Conservation (phyloP, 2,113 vertebrate genomes). For the Herpetotheres cachinnans region DNA sequence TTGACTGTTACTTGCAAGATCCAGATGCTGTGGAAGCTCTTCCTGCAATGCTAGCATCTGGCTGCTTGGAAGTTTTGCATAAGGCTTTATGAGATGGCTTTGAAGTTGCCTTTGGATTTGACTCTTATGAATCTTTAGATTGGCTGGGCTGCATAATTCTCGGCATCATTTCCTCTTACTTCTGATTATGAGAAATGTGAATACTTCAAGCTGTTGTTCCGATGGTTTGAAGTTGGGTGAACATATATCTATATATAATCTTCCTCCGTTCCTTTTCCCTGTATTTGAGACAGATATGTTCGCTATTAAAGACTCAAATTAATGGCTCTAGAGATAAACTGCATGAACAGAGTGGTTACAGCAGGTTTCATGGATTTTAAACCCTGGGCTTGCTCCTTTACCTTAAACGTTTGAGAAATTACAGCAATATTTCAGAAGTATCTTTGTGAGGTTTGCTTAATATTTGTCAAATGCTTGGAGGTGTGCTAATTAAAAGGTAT, state of each 20-base stretch:
- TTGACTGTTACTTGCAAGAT: neutral
- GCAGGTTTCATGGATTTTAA: neutral
- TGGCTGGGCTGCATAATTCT: neutral
- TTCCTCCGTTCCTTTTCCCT: neutral
- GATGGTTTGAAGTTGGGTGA: neutral
- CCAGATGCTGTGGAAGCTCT: slow-evolving; percentile 32
- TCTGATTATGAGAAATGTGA: slow-evolving; percentile 20
- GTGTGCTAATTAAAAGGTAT: neutral
- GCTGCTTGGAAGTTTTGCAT: neutral
- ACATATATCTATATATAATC: accelerated
- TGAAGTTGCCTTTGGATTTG: slow-evolving; percentile 52
- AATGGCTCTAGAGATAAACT: neutral
- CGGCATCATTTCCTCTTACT: slow-evolving; percentile 29
- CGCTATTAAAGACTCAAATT: neutral
- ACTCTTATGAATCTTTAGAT: neutral
- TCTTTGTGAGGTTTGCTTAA: neutral
- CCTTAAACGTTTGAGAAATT: neutral
- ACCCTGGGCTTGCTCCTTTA: neutral
- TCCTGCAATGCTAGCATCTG: slow-evolving; percentile 13
- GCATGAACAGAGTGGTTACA: neutral
- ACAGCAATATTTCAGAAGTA: neutral
- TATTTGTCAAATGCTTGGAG: neutral
- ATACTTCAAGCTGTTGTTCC: slow-evolving; percentile 45
- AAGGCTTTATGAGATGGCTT: slow-evolving; percentile 42
- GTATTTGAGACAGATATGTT: neutral